Base-by-base conservation (phyloP, 2,888 invertebrate genomes). In the Tenthredo scrophulariae region DNA sequence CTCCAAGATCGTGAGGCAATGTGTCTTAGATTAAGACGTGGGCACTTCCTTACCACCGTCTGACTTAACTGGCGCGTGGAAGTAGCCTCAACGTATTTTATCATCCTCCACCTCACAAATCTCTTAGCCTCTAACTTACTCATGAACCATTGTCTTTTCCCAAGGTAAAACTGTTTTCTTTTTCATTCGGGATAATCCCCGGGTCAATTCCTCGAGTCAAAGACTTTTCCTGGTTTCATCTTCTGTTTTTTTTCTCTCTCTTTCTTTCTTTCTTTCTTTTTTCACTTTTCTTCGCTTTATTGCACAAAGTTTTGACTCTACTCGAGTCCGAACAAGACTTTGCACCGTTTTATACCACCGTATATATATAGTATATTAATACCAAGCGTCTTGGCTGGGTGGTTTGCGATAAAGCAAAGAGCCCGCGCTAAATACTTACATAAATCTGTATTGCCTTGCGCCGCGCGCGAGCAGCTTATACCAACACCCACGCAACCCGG, bases 361-460 rank as follows among this genome's bases (percentile, higher is more conserved):
- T 58, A 62, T 37, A 62, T 22, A 62, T 46, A 62, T 80, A 40
- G 80, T 83, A 70, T 83, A 83, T 83, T 80, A 83, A 70, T 83
- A 83, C 83, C 62, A 46, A 83, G 70, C 88, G 91, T 90, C 91
- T 91, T 91, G 91, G 92, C 92, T 93, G 92, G 92, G 88, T 91
- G 90, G 90, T 89, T 91, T 90, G 93, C 93, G 93, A 93, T 93
- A 93, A 93, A 93, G 93, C 92, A 92, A 92, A 91, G 92, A 92
- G 92, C 92, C 91, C 86, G 92, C 88, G 92, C 92, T 93, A 93
- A 93, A 93, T 93, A 93, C 93, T 93, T 92, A 93, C 93, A 93
- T 93, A 93, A 93, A 93, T 93, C 93, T 93, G 93, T 93, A 93
- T 93, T 93, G 93, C 93, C 92, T 91, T 89, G 91, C 91, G 90